Evolutionary conservation across 2,797 vertebrate species (phyloP).

Genomic region (Sebastes oblongus): DNA sequence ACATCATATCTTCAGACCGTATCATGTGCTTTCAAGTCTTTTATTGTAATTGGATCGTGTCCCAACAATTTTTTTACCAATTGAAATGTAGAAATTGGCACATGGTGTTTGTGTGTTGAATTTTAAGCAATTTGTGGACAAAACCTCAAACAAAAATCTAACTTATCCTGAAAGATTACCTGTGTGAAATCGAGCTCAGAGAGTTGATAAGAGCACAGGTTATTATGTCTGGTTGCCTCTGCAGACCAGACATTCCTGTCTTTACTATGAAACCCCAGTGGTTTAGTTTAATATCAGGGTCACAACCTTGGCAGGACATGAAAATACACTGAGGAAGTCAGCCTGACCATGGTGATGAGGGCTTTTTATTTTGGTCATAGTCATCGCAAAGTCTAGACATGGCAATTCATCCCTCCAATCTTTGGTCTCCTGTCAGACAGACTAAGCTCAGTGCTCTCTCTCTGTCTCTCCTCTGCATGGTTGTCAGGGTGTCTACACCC

Average conservation of each 20-base stretch:
- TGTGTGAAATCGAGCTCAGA: conserved; percentile 3
- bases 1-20: background rate
- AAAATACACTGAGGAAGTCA: conserved; percentile 36
- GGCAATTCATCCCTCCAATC: conserved; percentile 27
- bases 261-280: conserved; percentile 9
- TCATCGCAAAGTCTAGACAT: conserved; percentile 68
- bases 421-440: conserved; percentile 17
- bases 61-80: conserved; percentile 18
- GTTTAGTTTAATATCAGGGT: conserved; percentile 57
- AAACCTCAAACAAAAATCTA: background rate
- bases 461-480: conserved; percentile 11
- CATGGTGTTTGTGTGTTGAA: background rate
- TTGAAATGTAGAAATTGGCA: conserved; percentile 24
- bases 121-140: background rate
- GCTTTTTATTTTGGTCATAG: conserved; percentile 58
- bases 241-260: conserved; percentile 41
- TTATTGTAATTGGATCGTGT: conserved; percentile 17
- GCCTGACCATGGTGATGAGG: conserved; percentile 24
- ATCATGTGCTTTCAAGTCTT: conserved; percentile 10
- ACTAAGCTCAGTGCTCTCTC: conserved; percentile 12
- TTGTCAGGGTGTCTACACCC: conserved; percentile 33
- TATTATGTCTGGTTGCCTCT: conserved; percentile 22
- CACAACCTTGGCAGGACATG: conserved; percentile 61
- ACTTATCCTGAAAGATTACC: conserved; percentile 9
- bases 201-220: conserved; percentile 23